Percentiles rank a stretch among this genome's conserved stretches.
phyloP scores from a whole-genome alignment of 1,140 invertebrate genomes.

The Euura lappo region DNA sequence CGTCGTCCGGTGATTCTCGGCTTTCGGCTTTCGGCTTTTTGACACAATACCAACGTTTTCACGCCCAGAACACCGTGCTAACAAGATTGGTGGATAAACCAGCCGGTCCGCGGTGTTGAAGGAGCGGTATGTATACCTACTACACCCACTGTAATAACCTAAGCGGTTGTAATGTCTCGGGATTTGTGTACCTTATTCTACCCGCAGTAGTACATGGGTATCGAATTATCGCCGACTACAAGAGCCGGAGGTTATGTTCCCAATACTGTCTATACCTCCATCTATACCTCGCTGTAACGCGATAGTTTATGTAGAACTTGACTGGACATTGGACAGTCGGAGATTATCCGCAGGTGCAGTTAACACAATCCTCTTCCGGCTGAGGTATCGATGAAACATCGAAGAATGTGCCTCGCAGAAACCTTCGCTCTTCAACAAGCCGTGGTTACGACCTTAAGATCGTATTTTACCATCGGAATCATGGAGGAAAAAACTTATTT shows the following conservation, averaged over 20 bases:
- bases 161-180: too few relatives aligned
- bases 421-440: neutral
- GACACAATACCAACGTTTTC: slow-evolving; percentile 2
- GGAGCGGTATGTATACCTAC: neutral
- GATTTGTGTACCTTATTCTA: too few relatives aligned
- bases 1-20: too few relatives aligned
- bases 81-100: slow-evolving; percentile 15
- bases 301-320: slow-evolving; percentile 29
- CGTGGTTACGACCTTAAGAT: neutral
- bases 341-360: slow-evolving; percentile 19
- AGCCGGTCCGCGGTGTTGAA: neutral
- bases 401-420: neutral
- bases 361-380: slow-evolving; percentile 10
- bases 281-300: slow-evolving; percentile 15
- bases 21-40: too few relatives aligned
- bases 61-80: slow-evolving; percentile 9
- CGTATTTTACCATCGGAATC: too few relatives aligned
- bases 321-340: slow-evolving; percentile 20
- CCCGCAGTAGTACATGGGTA: neutral
- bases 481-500: too few relatives aligned
- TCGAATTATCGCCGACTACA: neutral
- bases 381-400: neutral
- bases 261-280: neutral
- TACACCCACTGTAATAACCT: too few relatives aligned
- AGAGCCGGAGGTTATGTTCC: neutral